Base-by-base conservation (phyloP, 2,888 invertebrate genomes). In the Dendrolimus pini region DNA sequence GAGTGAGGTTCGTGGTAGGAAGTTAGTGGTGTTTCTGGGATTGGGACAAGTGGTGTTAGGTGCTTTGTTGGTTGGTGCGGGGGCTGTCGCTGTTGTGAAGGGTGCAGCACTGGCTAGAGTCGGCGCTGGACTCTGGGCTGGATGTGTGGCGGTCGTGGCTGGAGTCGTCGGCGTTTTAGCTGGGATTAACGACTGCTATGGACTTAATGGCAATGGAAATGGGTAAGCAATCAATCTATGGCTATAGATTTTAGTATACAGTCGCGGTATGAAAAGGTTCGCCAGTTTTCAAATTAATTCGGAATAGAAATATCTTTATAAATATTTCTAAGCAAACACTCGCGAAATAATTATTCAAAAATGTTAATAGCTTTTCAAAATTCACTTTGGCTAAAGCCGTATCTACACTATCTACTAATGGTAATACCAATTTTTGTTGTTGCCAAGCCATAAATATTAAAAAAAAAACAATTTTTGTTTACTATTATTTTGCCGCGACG, bases 41-140 rank as follows among this genome's bases (percentile, higher is more conserved):
- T 65, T 93, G 65, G 87, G 90, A 67, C 95, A 95, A 80, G 92
- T 94, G 65, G 79, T 92, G 60, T 90, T 94, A 58, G 94, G 94
- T 13, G 85, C 93, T 60, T 78, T 93, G 66, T 84, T 94, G 81
- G 91, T 93, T 63, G 92, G 93, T 7, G 93, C 93, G 60, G 94
- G 94, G 1, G 92, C 93, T 30, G 72, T 93, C 63, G 93, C 93
- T 2, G 90, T 94, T 64, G 91, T 93, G 64, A 92, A 93, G 74
- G 93, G 93, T 55, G 93, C 94, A 55, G 86, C 91, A 61, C 77
- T 91, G 63, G 84, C 93, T 42, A 76, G 92, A 57, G 92, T 92
- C 41, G 94, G 94, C 30, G 94, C 93, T 1, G 94, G 94, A 3
- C 85, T 94, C 58, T 94, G 94, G 94, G 93, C 94, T 55, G 94